These are phyloP conservation scores for Polydrusus tereticollis DNA, from an alignment of 2,888 invertebrate species.

Conservation along the genomic window DNA sequence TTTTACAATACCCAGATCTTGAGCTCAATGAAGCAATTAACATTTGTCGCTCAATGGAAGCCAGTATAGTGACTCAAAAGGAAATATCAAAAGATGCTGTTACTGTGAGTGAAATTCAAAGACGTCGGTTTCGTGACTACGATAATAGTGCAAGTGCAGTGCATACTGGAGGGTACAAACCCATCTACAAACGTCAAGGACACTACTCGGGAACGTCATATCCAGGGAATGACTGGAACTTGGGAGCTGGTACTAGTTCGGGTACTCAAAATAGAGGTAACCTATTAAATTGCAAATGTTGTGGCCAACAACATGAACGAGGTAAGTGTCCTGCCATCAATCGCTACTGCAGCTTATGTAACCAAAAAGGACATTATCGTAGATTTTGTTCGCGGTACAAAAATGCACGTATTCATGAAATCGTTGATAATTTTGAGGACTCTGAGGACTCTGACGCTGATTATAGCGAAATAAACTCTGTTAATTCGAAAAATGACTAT, in stretches of 20 bases:
- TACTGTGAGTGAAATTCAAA: background rate
- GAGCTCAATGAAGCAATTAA: constrained; percentile 33
- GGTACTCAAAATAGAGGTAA: constrained; percentile 6
- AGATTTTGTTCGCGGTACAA: background rate
- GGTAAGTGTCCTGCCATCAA: constrained; percentile 6
- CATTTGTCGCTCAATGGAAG: constrained; percentile 43
- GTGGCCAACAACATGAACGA: constrained; percentile 10
- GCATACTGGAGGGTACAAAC: background rate
- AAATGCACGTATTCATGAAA: constrained; percentile 6
- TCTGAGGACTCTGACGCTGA: background rate
- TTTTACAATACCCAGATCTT: constrained; percentile 33
- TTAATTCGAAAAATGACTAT: background rate
- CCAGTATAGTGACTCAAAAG: constrained; percentile 1
- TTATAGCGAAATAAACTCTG: background rate
- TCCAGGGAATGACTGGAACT: background rate
- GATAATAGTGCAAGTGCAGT: background rate
- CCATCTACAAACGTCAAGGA: background rate
- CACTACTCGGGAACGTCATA: background rate
- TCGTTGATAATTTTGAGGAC: background rate
- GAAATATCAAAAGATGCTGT: constrained; percentile 24
- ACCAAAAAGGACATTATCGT: constrained; percentile 3
- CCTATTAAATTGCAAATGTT: background rate
- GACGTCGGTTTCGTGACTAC: background rate
- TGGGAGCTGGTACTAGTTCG: background rate
- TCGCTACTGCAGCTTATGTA: background rate